Conservation (phyloP, 1,140 invertebrate species). For the Helicoverpa armigera region DNA sequence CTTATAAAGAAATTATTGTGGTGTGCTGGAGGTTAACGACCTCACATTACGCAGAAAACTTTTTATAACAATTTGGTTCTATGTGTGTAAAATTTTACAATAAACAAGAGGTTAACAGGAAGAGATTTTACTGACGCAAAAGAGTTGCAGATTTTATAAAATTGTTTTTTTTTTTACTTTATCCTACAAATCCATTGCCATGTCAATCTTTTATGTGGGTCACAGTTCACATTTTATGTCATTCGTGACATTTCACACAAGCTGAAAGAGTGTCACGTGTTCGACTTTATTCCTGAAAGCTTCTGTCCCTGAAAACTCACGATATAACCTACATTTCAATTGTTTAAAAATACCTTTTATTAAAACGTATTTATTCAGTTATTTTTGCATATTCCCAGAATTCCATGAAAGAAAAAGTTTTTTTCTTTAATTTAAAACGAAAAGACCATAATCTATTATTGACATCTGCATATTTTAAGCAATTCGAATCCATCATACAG, state of each 20-base stretch:
- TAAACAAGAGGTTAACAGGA: too few relatives aligned
- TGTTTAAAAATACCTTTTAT: neutral
- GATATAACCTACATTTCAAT: neutral
- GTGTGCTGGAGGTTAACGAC: neutral
- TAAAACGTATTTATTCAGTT: neutral
- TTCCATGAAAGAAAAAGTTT: neutral
- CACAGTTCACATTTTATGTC: constrained; percentile 5
- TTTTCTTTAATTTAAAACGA: neutral
- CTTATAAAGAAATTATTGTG: neutral
- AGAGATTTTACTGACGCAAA: too few relatives aligned
- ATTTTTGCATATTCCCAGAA: too few relatives aligned
- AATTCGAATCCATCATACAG: neutral
- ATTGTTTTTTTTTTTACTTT: too few relatives aligned
- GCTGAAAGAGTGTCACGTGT: constrained; percentile 10
- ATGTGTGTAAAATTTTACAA: too few relatives aligned
- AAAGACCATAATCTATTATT: neutral
- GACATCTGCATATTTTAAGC: neutral
- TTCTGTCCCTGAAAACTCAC: neutral
- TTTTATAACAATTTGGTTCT: too few relatives aligned
- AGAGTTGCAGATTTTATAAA: too few relatives aligned
- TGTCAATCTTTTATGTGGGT: constrained; percentile 25
- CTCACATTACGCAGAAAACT: neutral
- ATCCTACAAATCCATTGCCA: neutral
- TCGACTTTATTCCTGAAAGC: constrained; percentile 4
- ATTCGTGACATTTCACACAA: neutral